Base-by-base conservation (phyloP, 1,140 invertebrate species). In the Hyphantria cunea region DNA sequence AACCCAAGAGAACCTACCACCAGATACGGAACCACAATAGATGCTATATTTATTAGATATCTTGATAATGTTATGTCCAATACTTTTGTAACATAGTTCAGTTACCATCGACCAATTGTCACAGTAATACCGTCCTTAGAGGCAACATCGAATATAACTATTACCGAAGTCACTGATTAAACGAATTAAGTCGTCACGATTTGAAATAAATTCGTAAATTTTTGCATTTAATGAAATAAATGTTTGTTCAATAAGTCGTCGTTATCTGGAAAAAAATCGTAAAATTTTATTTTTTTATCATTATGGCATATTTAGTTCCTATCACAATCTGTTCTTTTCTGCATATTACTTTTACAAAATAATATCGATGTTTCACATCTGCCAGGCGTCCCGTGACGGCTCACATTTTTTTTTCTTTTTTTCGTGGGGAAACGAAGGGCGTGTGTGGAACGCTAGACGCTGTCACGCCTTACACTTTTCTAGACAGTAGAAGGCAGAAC, bases 11-110 rank as follows among this genome's bases (percentile, higher is more conserved):
- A 64, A 59, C 51, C 58, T 48, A 65, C 64, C 50, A 62, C 61
- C 51, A 56, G 53, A 64, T 60, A 64, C 44, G 42, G 52, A 10
- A 67, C 61, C n/a, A 62, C 56, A 37, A 65, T 66, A 50, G 70
- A 68, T 25, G 70, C 62, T 32, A 44, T 68, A 45, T 68, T 72
- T 60, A 52, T 42, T 7, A 63, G 53, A 54, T 68, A 65, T 63
- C 58, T 72, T 32, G 53, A 63, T 17, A 45, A 63, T 53, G 63
- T 64, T 5, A 53, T 52, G 13, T 70, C 58, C 14, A 45, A 69
- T 63, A 68, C 49, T 41, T 68, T 39, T 39, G 37, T 39, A 39
- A 39, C 37, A 39, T 39, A 39, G 3, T 39, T 39, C 37, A 39
- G 37, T 39, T 39, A 39, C 0, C 37, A 39, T 39, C 37, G 37